These are phyloP conservation scores for Rhamnusium bicolor DNA, from an alignment of 2,888 invertebrate species.

Conservation along the genomic window DNA sequence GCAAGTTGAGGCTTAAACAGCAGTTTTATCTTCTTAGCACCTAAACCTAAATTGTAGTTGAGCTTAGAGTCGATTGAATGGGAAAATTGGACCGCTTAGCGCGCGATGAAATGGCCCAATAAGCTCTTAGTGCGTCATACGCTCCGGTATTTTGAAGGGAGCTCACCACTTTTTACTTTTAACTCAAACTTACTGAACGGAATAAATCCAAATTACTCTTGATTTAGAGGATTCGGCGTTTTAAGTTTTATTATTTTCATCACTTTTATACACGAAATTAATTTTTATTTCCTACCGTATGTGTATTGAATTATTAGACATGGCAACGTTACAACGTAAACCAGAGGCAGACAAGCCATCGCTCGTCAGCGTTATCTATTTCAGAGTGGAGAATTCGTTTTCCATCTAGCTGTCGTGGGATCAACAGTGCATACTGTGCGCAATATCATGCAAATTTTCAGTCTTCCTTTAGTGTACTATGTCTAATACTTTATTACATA, in stretches of 20 bases:
- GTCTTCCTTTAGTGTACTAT: no score
- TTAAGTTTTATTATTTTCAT: neutral
- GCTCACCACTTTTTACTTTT: conserved; percentile 42
- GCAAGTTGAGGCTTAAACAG: conserved; percentile 58
- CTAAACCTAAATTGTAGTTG: conserved; percentile 63
- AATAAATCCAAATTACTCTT: conserved; percentile 38
- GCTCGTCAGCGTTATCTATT: no score
- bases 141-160: conserved; percentile 50
- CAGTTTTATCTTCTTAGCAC: conserved; percentile 64
- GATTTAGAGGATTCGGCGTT: conserved; percentile 9
- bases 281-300: no score
- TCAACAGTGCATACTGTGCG: no score
- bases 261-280: neutral
- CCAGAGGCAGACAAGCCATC: no score
- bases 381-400: no score
- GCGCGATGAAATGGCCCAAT: conserved; percentile 63
- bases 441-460: no score
- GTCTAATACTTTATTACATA: no score
- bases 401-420: no score
- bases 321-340: no score
- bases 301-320: no score
- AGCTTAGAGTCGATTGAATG: conserved; percentile 67
- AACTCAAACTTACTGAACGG: conserved; percentile 45
- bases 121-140: conserved; percentile 64
- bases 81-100: conserved; percentile 66